Conservation (phyloP, 2,797 vertebrate genomes). For the Eleutherodactylus coqui region DNA sequence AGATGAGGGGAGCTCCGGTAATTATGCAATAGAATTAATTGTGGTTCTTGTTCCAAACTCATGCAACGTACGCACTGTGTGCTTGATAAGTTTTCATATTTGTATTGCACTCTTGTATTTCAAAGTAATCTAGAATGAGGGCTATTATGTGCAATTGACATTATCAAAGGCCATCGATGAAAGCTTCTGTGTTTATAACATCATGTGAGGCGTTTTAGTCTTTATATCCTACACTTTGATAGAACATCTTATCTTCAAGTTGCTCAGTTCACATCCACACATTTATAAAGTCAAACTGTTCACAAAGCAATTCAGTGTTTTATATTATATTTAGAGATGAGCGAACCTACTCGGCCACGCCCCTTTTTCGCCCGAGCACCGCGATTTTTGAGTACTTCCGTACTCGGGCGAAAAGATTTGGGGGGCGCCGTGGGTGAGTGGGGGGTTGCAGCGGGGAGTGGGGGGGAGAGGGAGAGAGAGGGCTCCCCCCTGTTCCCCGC, state of each 20-base stretch:
- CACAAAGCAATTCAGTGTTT: neutral
- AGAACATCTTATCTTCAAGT: slow-evolving; percentile 23
- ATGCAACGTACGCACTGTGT: neutral
- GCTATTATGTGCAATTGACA: slow-evolving; percentile 53
- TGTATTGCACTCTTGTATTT: slow-evolving; percentile 32
- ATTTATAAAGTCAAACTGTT: slow-evolving; percentile 3
- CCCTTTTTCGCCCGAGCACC: too few relatives aligned
- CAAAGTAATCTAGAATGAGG: slow-evolving; percentile 41
- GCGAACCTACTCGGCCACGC: too few relatives aligned
- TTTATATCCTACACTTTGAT: neutral
- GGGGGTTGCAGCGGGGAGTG: too few relatives aligned
- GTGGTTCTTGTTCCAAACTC: slow-evolving; percentile 20
- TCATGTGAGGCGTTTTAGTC: neutral
- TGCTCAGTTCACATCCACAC: slow-evolving; percentile 1
- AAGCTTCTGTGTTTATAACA: slow-evolving; percentile 29
- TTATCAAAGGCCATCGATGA: slow-evolving; percentile 52
- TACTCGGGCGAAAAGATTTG: too few relatives aligned
- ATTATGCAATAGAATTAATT: slow-evolving; percentile 28
- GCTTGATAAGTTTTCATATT: neutral
- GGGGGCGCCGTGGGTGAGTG: too few relatives aligned
- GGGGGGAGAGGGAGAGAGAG: too few relatives aligned
- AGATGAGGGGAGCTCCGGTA: neutral
- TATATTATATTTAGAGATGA: neutral
- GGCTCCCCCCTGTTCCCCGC: too few relatives aligned
- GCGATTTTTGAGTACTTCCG: too few relatives aligned